A percentile compares a stretch with the other conserved stretches of the same genome.
phyloP scores from a whole-genome alignment of 2,888 invertebrate species.

The Pycnomerus fuliginosus region DNA sequence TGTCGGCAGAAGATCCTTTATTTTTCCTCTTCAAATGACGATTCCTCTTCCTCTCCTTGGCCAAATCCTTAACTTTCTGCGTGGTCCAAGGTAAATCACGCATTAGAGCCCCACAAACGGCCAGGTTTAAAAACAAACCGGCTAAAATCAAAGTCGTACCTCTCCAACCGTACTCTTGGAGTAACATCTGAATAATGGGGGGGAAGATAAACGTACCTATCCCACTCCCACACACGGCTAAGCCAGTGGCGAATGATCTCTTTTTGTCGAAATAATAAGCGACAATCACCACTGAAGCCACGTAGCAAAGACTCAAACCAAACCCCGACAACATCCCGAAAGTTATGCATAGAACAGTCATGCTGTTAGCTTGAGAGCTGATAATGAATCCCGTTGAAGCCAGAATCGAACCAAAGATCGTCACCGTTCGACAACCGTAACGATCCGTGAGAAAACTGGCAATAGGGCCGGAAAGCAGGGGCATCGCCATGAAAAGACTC shows the following conservation, averaged over 20 bases:
- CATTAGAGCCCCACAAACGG: conserved; percentile 80
- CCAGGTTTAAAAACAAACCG: conserved; percentile 77
- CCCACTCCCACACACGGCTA: conserved; percentile 85
- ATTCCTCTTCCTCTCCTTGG: conserved; percentile 62
- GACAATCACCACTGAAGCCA: conserved; percentile 87
- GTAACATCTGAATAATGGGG: conserved; percentile 71
- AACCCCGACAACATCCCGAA: conserved; percentile 84
- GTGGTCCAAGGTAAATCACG: conserved; percentile 72
- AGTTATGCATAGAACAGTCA: conserved; percentile 76
- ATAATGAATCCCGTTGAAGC: conserved; percentile 76
- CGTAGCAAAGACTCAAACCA: conserved; percentile 82
- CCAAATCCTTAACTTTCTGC: conserved; percentile 61
- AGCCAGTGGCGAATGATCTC: conserved; percentile 80
- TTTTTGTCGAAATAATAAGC: conserved; percentile 87
- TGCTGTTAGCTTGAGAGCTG: conserved; percentile 72
- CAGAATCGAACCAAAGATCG: conserved; percentile 74
- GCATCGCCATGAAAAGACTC: conserved; percentile 89
- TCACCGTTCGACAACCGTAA: conserved; percentile 78
- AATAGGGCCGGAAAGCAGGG: conserved; percentile 80
- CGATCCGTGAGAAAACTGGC: conserved; percentile 81
- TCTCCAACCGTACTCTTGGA: conserved; percentile 80
- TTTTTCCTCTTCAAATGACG: conserved; percentile 58
- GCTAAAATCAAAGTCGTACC: conserved; percentile 80
- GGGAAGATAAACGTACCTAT: conserved; percentile 87
- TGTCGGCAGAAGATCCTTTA: conserved; percentile 67